phyloP scores from a whole-genome alignment of 2,797 vertebrate species.

The Helicolenus hilgendorfi region DNA sequence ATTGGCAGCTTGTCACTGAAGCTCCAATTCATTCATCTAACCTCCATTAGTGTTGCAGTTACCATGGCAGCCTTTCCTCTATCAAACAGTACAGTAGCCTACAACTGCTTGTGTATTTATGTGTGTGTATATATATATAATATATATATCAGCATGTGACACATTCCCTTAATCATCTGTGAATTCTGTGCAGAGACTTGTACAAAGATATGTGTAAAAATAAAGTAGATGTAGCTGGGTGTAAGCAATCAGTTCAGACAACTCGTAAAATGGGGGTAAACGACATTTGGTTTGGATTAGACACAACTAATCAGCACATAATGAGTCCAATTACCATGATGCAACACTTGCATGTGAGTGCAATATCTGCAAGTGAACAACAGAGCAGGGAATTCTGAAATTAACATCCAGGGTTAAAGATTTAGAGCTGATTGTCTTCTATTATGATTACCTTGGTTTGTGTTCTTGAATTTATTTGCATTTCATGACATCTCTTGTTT shows the following conservation, averaged over 20 bases:
- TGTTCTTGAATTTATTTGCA: neutral
- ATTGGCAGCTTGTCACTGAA: neutral
- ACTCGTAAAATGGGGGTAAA: neutral
- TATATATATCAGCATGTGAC: neutral
- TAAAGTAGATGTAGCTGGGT: neutral
- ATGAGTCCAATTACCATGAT: conserved; percentile 14
- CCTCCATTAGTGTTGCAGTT: neutral
- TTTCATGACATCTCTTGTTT: neutral
- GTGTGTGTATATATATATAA: no score
- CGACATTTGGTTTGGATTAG: conserved; percentile 10
- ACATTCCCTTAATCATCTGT: neutral
- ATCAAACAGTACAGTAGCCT: conserved; percentile 2
- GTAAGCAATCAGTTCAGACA: conserved; percentile 1
- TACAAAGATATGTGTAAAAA: neutral
- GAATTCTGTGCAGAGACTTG: neutral
- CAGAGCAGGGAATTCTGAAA: neutral
- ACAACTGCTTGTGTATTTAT: neutral
- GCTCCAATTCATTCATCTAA: neutral
- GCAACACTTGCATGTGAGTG: neutral
- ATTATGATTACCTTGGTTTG: neutral
- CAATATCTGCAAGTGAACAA: neutral
- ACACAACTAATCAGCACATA: neutral
- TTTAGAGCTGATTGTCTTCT: neutral
- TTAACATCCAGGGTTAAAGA: neutral
- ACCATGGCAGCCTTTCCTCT: conserved; percentile 36